Evolutionary conservation across 2,797 vertebrate species (phyloP).

Genomic region (Hipposideros larvatus): DNA sequence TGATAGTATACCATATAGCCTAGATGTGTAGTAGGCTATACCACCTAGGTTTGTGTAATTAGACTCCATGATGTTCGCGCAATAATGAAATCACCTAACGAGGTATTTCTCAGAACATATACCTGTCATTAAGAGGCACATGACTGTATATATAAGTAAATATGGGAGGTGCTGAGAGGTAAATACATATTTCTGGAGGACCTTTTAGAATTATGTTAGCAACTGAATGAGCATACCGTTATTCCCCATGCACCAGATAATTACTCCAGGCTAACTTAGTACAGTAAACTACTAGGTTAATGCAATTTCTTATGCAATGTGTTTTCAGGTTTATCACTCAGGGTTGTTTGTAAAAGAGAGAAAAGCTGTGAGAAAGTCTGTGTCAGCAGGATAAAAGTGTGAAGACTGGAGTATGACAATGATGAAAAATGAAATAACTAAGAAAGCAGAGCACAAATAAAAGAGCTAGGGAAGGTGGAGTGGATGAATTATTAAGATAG

Average conservation of each 20-base stretch:
- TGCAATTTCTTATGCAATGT: background rate
- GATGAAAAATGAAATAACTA: background rate
- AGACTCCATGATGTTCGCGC: background rate
- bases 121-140: background rate
- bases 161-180: background rate
- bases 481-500: background rate
- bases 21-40: background rate
- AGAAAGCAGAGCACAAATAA: background rate
- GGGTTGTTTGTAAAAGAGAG: background rate
- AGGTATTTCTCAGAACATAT: background rate
- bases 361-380: background rate
- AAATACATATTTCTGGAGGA: constrained; percentile 3
- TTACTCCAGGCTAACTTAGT: background rate
- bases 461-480: background rate
- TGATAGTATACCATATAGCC: background rate
- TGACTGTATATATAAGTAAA: background rate
- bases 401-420: background rate
- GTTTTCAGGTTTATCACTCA: constrained; percentile 5
- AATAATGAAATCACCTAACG: background rate
- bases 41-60: background rate
- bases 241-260: background rate
- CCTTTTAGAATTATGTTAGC: constrained; percentile 6
- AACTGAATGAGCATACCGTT: background rate
- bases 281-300: background rate
- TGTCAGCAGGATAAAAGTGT: background rate